Conservation (phyloP, 2,113 vertebrate species). For the Grammomys surdaster region DNA sequence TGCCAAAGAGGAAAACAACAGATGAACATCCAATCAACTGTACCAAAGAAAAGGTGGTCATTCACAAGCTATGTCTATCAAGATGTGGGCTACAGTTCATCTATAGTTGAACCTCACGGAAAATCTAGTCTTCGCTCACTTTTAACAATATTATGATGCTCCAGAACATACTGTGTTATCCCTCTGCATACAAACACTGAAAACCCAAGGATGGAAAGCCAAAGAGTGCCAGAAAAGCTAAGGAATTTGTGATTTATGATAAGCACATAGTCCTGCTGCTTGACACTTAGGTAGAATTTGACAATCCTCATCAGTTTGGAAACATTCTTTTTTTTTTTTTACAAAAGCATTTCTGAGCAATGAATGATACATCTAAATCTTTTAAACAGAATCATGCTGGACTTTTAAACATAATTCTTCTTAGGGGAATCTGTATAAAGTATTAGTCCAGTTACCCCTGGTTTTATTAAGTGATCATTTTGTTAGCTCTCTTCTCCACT, state of each 20-base stretch:
- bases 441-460: constrained; percentile 21
- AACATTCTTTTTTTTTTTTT: not conserved
- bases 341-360: constrained; percentile 45
- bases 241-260: not conserved
- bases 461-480: not conserved
- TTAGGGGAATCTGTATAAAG: constrained; percentile 18
- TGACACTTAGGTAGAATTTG: constrained; percentile 2
- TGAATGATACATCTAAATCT: not conserved
- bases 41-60: not conserved
- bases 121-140: not conserved
- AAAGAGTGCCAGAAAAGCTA: not conserved
- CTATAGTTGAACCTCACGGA: not conserved
- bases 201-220: not conserved
- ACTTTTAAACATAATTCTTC: constrained; percentile 53
- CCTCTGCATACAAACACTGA: not conserved
- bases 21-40: not conserved
- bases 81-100: not conserved
- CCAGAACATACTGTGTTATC: not conserved
- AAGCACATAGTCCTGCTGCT: not conserved
- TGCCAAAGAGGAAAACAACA: not conserved
- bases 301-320: not conserved
- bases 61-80: not conserved
- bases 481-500: constrained; percentile 51
- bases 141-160: not conserved
- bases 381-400: constrained; percentile 44